A percentile compares a stretch with the other conserved stretches of the same genome.
These are phyloP conservation scores for Tetramorium bicarinatum DNA, from an alignment of 2,888 invertebrate genomes.

Conservation along the genomic window DNA sequence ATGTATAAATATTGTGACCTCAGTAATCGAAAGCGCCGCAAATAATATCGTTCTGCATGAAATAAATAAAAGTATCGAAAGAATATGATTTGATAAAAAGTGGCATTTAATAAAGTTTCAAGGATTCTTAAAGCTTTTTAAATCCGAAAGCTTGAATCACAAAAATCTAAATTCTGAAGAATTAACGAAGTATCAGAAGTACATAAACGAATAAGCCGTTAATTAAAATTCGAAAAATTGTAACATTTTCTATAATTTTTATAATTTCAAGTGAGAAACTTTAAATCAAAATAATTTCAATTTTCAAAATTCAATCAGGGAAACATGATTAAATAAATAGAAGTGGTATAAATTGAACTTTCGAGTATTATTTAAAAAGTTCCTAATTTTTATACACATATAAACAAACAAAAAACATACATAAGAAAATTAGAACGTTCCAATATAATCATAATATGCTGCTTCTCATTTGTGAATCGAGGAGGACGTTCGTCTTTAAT, in stretches of 20 bases:
- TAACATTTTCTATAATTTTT: background rate
- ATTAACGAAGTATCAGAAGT: background rate
- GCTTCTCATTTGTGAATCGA: background rate
- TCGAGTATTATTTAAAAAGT: conserved; percentile 2
- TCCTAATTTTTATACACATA: background rate
- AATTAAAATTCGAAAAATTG: background rate
- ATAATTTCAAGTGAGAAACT: background rate
- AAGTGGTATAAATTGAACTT: background rate
- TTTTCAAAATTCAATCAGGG: background rate
- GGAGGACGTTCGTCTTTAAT: conserved; percentile 11
- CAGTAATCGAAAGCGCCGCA: too few relatives aligned
- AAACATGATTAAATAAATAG: background rate
- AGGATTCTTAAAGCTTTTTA: background rate
- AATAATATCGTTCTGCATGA: too few relatives aligned
- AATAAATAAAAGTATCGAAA: background rate
- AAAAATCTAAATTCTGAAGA: background rate
- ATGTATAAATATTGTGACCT: too few relatives aligned
- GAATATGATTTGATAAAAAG: background rate
- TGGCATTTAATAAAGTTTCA: background rate
- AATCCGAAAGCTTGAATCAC: too few relatives aligned
- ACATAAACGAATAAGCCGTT: background rate
- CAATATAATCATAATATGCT: background rate
- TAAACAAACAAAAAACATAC: background rate
- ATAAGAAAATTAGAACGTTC: background rate
- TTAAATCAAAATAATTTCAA: background rate